Evolutionary conservation across 2,888 invertebrate species (phyloP).

Genomic region (Anodontia alba): DNA sequence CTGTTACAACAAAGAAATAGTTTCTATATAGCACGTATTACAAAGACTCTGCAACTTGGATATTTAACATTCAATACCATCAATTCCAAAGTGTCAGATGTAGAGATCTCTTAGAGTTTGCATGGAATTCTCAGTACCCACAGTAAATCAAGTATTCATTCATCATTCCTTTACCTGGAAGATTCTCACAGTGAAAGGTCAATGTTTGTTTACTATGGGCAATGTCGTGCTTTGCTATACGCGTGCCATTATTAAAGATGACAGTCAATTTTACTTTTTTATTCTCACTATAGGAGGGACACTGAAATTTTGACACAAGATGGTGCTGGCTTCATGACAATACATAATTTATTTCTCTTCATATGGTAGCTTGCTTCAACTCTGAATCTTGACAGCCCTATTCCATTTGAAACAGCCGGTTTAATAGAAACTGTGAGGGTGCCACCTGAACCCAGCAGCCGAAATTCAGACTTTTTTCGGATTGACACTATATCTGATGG

Average conservation of each 20-base stretch:
- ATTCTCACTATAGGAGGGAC: neutral
- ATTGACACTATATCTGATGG: neutral
- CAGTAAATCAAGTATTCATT: neutral
- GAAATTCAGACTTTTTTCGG: neutral
- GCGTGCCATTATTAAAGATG: neutral
- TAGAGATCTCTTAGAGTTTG: neutral
- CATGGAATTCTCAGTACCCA: neutral
- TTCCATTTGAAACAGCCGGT: neutral
- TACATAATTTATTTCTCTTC: neutral
- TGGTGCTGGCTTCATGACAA: neutral
- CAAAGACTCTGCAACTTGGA: neutral
- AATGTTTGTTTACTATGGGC: conserved; percentile 4
- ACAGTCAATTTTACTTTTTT: neutral
- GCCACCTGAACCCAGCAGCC: neutral
- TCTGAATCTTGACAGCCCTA: neutral
- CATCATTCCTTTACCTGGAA: neutral
- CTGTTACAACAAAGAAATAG: neutral
- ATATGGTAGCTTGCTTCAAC: neutral
- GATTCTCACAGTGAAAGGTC: neutral
- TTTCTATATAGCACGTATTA: neutral
- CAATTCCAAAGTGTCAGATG: neutral
- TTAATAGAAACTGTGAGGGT: neutral
- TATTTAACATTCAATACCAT: neutral
- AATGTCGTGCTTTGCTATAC: neutral
- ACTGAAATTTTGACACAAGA: neutral